Evolutionary conservation across 2,113 vertebrate species (phyloP), one percentile per base, ranked within the genome.

Genomic region (Baryphthengus martii): DNA sequence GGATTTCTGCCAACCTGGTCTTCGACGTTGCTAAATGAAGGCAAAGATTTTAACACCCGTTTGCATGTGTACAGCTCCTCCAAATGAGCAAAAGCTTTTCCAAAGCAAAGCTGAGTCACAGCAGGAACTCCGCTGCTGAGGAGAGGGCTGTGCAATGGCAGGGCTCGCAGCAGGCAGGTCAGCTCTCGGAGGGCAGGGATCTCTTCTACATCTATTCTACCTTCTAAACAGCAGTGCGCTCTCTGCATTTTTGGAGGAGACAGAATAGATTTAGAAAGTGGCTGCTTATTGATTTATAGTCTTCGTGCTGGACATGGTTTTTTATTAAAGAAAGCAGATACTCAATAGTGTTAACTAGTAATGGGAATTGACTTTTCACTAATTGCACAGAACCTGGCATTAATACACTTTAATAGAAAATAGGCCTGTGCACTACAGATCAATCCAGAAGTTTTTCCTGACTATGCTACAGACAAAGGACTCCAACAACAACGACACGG

Each of bases 241-340:
- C 82, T 75, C 90, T 86, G 92, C 72, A 10, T 70, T 97, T 97
- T 93, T 73, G 55, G 95, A 95, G 89, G 90, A 97, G 90, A 93
- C 94, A 92, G 94, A 91, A 97, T 94, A 91, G 97, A 97, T 97
- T 97, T 96, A 97, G 97, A 96, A 96, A 97, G 97, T 83, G 87
- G 97, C 92, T 97, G 96, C 95, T 93, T 96, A 98, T 98, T 52
- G 98, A 98, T 98, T 98, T 98, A 98, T 97, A 96, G 97, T 96
- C 98, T 97, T 98, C 97, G 95, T 98, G 97, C 98, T 97, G 97
- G 98, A 98, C 98, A 98, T 97, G 96, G 98, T 97, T 98, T 99
- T 99, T 99, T 99, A 99, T 99, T 99, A 98, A 98, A 98, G 98
- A 98, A 98, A 99, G 98, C 99, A 99, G 98, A 98, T 99, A 98